Conservation (phyloP, 92 coral and sea anemone species). For the Anthopleura xanthogrammica region DNA sequence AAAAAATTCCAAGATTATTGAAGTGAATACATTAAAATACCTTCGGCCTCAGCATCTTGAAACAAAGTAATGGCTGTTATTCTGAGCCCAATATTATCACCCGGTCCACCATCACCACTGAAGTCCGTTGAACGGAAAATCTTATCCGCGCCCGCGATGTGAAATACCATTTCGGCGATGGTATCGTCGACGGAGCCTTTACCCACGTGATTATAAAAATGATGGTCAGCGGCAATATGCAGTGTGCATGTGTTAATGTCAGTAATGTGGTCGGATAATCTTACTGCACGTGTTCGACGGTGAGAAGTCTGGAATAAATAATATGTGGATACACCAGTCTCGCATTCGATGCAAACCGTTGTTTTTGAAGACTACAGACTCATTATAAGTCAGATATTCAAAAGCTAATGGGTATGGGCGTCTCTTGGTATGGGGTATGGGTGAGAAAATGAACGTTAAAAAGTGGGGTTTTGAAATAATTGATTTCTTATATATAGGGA, state of each 20-base stretch:
- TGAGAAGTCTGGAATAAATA: not conserved
- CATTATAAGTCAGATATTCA: too few species aligned
- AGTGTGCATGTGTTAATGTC: slow-evolving; percentile 68
- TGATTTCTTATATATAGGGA: too few species aligned
- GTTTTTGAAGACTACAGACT: too few species aligned
- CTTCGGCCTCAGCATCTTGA: slow-evolving; percentile 66
- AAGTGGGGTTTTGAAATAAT: too few species aligned
- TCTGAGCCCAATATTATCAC: slow-evolving; percentile 79
- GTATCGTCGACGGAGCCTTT: slow-evolving; percentile 56
- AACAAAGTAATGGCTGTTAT: slow-evolving; percentile 77
- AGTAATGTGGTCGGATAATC: slow-evolving; percentile 9
- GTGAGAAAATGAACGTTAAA: too few species aligned
- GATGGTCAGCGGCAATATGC: slow-evolving; percentile 84
- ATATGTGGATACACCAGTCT: too few species aligned
- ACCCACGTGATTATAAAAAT: slow-evolving; percentile 67
- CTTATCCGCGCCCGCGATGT: slow-evolving; percentile 73
- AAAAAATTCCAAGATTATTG: too few species aligned
- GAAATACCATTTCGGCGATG: slow-evolving; percentile 83
- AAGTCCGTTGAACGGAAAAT: slow-evolving; percentile 83
- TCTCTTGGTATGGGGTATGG: too few species aligned
- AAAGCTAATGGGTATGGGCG: too few species aligned
- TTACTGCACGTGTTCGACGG: slow-evolving; percentile 19
- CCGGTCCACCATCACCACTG: slow-evolving; percentile 76
- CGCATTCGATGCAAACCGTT: too few species aligned
- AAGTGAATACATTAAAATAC: slow-evolving; percentile 16